These are phyloP conservation scores for Agrotis puta DNA, from an alignment of 2,888 invertebrate species.

Conservation along the genomic window DNA sequence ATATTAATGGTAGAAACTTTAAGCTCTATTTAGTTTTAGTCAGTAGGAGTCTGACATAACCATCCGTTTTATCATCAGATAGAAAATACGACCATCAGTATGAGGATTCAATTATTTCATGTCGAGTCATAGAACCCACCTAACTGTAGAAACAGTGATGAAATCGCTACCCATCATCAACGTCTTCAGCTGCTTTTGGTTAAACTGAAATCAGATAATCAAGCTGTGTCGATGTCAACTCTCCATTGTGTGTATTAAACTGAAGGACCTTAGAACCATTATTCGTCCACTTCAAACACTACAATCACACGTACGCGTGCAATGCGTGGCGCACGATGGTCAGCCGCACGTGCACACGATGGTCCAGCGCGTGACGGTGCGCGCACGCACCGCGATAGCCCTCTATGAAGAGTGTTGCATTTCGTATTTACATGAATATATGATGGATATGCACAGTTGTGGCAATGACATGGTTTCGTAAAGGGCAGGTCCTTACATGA, in stretches of 20 bases:
- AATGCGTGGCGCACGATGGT: slow-evolving; percentile 26
- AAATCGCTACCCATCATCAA: no score
- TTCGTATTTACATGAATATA: slow-evolving; percentile 14
- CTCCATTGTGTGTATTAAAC: not conserved
- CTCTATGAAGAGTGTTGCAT: slow-evolving; percentile 32
- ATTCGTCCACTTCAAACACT: not conserved
- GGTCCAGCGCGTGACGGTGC: slow-evolving; percentile 37
- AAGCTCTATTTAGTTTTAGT: not conserved
- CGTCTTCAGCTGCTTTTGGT: no score
- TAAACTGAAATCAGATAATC: not conserved
- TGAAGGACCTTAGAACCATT: not conserved
- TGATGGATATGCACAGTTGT: slow-evolving; percentile 10
- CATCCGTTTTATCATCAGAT: fast-evolving
- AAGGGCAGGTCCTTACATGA: slow-evolving; percentile 38
- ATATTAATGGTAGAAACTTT: not conserved
- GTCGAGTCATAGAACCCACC: no score
- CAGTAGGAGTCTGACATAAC: not conserved
- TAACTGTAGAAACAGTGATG: no score
- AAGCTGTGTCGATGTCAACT: not conserved
- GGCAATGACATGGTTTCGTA: slow-evolving; percentile 52
- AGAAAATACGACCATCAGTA: not conserved
- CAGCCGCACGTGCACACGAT: slow-evolving; percentile 31
- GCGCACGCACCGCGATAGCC: slow-evolving; percentile 55
- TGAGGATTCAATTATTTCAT: no score
- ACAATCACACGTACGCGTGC: slow-evolving; percentile 11